Conservation (phyloP, 1,140 invertebrate genomes). For the Rhizoglyphus robini region DNA sequence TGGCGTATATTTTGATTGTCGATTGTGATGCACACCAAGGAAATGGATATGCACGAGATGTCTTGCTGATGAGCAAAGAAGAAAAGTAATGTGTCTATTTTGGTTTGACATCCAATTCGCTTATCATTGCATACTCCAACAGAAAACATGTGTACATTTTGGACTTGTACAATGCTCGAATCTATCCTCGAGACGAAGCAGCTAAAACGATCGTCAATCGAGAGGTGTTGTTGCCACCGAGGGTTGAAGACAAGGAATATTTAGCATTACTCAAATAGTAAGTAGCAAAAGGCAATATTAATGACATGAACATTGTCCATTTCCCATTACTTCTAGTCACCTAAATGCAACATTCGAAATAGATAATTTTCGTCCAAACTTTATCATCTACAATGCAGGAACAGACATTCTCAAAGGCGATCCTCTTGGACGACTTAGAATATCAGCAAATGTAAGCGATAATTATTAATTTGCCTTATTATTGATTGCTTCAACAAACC, state of each 20-base stretch:
- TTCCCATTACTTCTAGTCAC: constrained; percentile 30
- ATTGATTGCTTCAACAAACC: constrained; percentile 24
- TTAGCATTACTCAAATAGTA: constrained; percentile 50
- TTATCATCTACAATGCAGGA: constrained; percentile 74
- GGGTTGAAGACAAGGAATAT: constrained; percentile 55
- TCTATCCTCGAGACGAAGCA: constrained; percentile 60
- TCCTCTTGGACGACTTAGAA: constrained; percentile 46
- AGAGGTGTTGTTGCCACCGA: constrained; percentile 50
- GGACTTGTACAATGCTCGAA: constrained; percentile 66
- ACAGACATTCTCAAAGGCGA: constrained; percentile 67
- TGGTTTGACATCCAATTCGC: too few species aligned
- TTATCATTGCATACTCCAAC: constrained; percentile 31
- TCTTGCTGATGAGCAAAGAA: constrained; percentile 35
- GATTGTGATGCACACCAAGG: constrained; percentile 82
- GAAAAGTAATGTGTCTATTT: constrained; percentile 18
- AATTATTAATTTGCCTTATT: constrained; percentile 3
- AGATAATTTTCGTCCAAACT: constrained; percentile 55
- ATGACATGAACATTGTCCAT: constrained; percentile 6
- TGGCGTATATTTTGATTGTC: constrained; percentile 62
- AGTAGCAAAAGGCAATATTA: constrained; percentile 27
- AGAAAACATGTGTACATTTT: constrained; percentile 58
- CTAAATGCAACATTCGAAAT: constrained; percentile 46
- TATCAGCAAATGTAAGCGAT: constrained; percentile 45
- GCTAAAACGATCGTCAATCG: constrained; percentile 59
- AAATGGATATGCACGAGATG: constrained; percentile 71